A percentile compares a stretch with the other conserved stretches of the same genome.
These are phyloP conservation scores for Thera obeliscata DNA, from an alignment of 2,888 invertebrate genomes.

Conservation along the genomic window DNA sequence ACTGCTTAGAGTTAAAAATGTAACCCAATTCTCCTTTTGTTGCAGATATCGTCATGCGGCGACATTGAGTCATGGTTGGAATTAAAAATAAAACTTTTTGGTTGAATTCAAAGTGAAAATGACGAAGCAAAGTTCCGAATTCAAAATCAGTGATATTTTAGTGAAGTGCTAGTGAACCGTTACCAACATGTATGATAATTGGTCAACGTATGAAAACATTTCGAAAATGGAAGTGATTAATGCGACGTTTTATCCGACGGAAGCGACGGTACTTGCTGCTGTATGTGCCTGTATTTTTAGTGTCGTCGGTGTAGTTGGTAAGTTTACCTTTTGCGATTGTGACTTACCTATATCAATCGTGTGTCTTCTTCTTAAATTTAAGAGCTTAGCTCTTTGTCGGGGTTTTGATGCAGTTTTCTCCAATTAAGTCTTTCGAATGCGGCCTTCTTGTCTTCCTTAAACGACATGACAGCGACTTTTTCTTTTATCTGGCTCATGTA, in stretches of 20 bases:
- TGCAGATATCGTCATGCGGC: conserved; percentile 50
- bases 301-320: conserved; percentile 91
- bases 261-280: conserved; percentile 91
- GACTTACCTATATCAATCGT: conserved; percentile 20
- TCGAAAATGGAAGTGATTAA: conserved; percentile 63
- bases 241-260: conserved; percentile 86
- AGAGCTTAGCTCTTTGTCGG: too few species aligned
- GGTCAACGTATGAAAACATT: conserved; percentile 45
- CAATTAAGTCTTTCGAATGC: too few species aligned
- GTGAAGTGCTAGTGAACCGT: conserved; percentile 54
- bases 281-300: conserved; percentile 91
- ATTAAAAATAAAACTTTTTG: conserved; percentile 20
- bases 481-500: too few species aligned
- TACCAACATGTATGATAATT: conserved; percentile 40
- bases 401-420: too few species aligned
- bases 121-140: conserved; percentile 35
- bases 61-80: conserved; percentile 27
- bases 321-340: conserved; percentile 57
- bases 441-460: too few species aligned
- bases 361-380: too few species aligned
- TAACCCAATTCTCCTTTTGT: conserved; percentile 51
- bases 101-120: conserved; percentile 30
- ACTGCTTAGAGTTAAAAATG: conserved; percentile 26
- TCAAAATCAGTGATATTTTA: conserved; percentile 47
- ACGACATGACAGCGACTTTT: too few species aligned